Base-by-base conservation (phyloP, 2,797 vertebrate species). In the Phaenicophaeus curvirostris region DNA sequence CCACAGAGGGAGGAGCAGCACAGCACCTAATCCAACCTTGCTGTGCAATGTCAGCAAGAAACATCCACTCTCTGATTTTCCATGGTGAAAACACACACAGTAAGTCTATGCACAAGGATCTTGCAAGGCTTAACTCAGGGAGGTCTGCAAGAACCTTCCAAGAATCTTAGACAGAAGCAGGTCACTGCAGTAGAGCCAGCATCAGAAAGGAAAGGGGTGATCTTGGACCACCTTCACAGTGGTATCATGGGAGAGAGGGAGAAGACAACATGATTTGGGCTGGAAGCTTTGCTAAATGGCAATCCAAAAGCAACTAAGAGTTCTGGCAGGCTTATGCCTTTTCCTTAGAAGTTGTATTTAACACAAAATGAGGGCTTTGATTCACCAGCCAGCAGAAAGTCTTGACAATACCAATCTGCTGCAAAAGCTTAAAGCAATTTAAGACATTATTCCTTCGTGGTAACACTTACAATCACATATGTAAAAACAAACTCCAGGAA, bases 91-190 rank as follows among this genome's bases (percentile, higher is more conserved):
- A 63, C 3, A 6, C 23, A 48, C 23, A 14, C 2, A 35, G 20
- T 3, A 16, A 3, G 33, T n/a, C 25, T 41, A 58, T 4, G 0
- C 4, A 5, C 1, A 1, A 37, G 14, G 50, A 78, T 48, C n/a
- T 68, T 18, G 8, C 13, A 4, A 41, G 19, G 35, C 5, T 75
- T 42, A 79, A 54, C 35, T 9, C 15, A 46, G 9, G 12, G 37
- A 77, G n/a, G 44, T 46, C 39, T 28, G 21, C n/a, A 62, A 25
- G 30, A 65, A 44, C n/a, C 67, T 68, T 92, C 25, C 46, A 28
- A 53, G 42, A 79, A 79, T 27, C 37, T 58, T 28, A n/a, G 74
- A 33, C 21, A 35, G 46, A 57, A 78, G 42, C 21, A 39, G 30
- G 14, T 58, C 27, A 37, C 27, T 3, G 7, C 5, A 15, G 12